Base-by-base conservation (phyloP, 2,888 invertebrate genomes). In the Lasioglossum villosulum region DNA sequence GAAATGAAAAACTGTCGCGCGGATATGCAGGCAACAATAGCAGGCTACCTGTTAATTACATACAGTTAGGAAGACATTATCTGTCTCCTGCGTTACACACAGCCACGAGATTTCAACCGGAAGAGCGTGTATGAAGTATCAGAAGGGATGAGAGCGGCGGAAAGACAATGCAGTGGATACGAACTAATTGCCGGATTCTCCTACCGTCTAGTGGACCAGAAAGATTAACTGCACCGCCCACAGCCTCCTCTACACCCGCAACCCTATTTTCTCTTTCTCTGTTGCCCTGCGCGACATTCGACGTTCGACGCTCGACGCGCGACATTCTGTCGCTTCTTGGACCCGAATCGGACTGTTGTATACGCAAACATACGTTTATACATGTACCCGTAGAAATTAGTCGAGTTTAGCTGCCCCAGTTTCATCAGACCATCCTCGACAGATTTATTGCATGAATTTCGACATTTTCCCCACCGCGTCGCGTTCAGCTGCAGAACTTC, bases 141-240 rank as follows among this genome's bases (percentile, higher is more conserved):
- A 87, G 79, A 71, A 86, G 89, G 88, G 85, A 82, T 75, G 88
- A 84, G 83, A 78, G 78, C 73, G 86, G 83, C 86, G 89, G 90
- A 90, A 84, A 91, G 92, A 93, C 92, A 93, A 92, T 93, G 91
- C 92, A 90, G 87, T 91, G 90, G 91, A 92, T 92, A 91, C 93
- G 93, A 93, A 94, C 93, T 94, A 94, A 94, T 94, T 94, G 94
- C 92, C 91, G 92, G 93, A 93, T 94, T 93, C 92, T 92, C 92
- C 90, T 88, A 90, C 89, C 92, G 91, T 91, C 93, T 93, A 93
- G 92, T 93, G 93, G 93, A 94, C 93, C 93, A 92, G 90, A 93
- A 93, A 94, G 94, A 94, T 94, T 94, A 94, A 93, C 91, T 91
- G 91, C 91, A 63, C 75, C 75, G 71, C 82, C 80, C 87, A 81